These are phyloP conservation scores for Choreutis nemorana DNA, from an alignment of 2,888 invertebrate genomes.

Conservation along the genomic window DNA sequence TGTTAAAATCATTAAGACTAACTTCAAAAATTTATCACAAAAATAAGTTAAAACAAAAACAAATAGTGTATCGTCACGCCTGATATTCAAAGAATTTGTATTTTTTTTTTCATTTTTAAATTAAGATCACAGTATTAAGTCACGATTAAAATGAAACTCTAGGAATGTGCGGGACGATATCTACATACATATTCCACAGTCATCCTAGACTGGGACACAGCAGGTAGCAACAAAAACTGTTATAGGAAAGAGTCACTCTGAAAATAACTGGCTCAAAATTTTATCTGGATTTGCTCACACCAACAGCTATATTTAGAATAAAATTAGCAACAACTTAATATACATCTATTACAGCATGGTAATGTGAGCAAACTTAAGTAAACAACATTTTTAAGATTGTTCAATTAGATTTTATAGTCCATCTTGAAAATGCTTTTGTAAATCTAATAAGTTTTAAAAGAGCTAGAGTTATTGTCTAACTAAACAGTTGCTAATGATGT, in stretches of 20 bases:
- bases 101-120: slow-evolving; percentile 60
- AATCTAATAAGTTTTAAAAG: slow-evolving; percentile 9
- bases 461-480: slow-evolving; percentile 31
- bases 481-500: slow-evolving; percentile 20
- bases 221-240: slow-evolving; percentile 25
- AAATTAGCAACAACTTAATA: slow-evolving; percentile 2
- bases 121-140: slow-evolving; percentile 67
- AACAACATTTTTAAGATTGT: not conserved
- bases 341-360: not conserved
- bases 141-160: slow-evolving; percentile 56
- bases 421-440: not conserved
- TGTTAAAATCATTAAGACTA: slow-evolving; percentile 47
- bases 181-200: slow-evolving; percentile 61
- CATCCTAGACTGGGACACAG: slow-evolving; percentile 46
- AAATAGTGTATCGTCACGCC: slow-evolving; percentile 40
- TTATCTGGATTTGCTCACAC: slow-evolving; percentile 11
- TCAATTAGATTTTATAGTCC: not conserved
- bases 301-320: not conserved
- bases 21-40: slow-evolving; percentile 44
- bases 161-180: slow-evolving; percentile 51
- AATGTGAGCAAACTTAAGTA: not conserved
- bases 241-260: slow-evolving; percentile 39
- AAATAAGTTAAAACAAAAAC: slow-evolving; percentile 53
- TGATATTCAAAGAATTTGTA: slow-evolving; percentile 52
- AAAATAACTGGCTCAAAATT: slow-evolving; percentile 31